These are phyloP conservation scores for Drosophila obscura DNA, from an alignment of 1,140 invertebrate genomes.

Conservation along the genomic window DNA sequence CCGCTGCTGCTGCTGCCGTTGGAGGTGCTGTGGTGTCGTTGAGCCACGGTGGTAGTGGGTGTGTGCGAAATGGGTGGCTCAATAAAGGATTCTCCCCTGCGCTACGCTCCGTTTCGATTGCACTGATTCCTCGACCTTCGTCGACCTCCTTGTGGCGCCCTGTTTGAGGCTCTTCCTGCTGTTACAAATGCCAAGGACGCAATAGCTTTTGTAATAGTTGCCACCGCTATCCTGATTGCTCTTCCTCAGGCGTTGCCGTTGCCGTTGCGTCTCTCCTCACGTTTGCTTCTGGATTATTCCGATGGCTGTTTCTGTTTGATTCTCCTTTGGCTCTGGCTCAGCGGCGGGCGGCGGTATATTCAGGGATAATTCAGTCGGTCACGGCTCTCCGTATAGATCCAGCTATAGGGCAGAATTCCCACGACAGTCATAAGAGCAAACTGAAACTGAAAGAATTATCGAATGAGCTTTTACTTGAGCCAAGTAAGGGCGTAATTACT, in stretches of 20 bases:
- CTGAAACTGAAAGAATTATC: constrained; percentile 18
- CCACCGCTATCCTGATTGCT: constrained; percentile 40
- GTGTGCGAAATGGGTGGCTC: constrained; percentile 35
- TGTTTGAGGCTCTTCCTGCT: constrained; percentile 22
- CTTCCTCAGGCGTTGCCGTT: neutral
- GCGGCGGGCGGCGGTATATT: constrained; percentile 29
- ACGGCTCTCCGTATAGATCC: constrained; percentile 22
- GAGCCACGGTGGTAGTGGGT: constrained; percentile 61
- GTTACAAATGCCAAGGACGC: constrained; percentile 74
- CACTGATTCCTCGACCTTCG: constrained; percentile 23
- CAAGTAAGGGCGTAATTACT: constrained; percentile 18
- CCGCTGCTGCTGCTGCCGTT: constrained; percentile 58
- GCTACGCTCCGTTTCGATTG: constrained; percentile 33
- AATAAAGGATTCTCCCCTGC: constrained; percentile 41
- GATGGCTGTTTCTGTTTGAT: constrained; percentile 38
- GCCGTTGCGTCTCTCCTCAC: too few relatives aligned
- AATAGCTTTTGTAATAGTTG: constrained; percentile 54
- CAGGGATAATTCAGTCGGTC: constrained; percentile 33
- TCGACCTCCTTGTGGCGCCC: constrained; percentile 2
- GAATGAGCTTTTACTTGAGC: constrained; percentile 3
- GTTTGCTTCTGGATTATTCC: constrained; percentile 31
- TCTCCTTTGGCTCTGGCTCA: constrained; percentile 25
- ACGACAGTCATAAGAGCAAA: constrained; percentile 21
- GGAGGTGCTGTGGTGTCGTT: constrained; percentile 58
- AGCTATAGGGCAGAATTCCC: constrained; percentile 14